Conservation (phyloP, 2,113 vertebrate genomes). For the Megaptera novaeangliae region DNA sequence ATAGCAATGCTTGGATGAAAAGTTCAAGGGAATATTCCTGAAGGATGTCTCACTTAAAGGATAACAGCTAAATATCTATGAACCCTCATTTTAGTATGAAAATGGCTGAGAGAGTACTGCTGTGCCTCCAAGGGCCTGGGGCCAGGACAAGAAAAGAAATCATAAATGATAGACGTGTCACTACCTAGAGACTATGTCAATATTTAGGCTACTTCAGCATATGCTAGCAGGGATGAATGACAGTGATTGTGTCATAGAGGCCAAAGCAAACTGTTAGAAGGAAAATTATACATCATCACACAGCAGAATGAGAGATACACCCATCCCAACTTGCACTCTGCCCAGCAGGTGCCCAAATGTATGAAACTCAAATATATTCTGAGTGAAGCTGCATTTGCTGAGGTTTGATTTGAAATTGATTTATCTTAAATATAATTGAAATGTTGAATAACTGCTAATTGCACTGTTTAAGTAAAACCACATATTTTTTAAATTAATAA, state of each 20-base stretch:
- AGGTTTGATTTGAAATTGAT: background rate
- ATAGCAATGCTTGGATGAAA: background rate
- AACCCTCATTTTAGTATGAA: background rate
- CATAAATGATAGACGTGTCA: background rate
- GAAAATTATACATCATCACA: background rate
- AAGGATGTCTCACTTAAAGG: background rate
- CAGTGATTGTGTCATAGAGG: background rate
- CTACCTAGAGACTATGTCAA: background rate
- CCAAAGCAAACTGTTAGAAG: background rate
- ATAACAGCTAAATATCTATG: background rate
- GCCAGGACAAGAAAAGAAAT: background rate
- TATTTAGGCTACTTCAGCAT: background rate
- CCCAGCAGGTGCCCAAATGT: background rate
- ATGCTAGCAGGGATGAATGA: background rate
- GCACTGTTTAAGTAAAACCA: background rate
- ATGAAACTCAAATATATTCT: background rate
- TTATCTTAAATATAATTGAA: background rate
- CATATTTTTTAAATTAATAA: background rate
- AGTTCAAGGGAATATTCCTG: background rate
- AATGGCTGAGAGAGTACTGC: background rate
- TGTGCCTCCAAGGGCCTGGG: background rate
- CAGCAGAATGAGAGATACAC: background rate
- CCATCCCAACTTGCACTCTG: background rate
- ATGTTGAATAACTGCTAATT: background rate
- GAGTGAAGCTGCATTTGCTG: background rate